These are phyloP conservation scores for Corythornis cristatus DNA, from an alignment of 2,113 vertebrate species.

Conservation along the genomic window DNA sequence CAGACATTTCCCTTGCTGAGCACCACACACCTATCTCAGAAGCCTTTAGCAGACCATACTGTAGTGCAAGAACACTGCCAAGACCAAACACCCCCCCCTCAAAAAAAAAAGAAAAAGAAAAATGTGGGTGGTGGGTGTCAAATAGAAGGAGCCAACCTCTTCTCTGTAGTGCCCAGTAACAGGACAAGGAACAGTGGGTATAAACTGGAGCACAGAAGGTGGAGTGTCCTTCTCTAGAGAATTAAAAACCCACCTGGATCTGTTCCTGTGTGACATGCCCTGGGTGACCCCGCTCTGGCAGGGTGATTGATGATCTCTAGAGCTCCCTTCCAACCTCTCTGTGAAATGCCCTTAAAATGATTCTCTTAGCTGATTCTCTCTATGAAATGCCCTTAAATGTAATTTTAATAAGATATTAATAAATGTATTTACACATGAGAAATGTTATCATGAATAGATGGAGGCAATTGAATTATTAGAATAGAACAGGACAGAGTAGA, in stretches of 20 bases:
- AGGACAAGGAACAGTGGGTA: too few relatives aligned
- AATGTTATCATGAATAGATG: background rate
- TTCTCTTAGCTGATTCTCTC: background rate
- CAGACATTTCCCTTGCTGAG: background rate
- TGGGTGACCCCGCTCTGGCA: too few relatives aligned
- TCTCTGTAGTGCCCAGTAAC: too few relatives aligned
- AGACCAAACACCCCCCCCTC: background rate
- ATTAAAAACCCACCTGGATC: too few relatives aligned
- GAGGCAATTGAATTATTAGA: background rate
- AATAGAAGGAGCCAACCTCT: too few relatives aligned
- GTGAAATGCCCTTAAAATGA: too few relatives aligned
- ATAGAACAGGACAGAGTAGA: background rate
- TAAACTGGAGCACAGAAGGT: too few relatives aligned
- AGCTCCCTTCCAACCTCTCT: too few relatives aligned
- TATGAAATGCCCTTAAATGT: background rate
- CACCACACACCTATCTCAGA: background rate
- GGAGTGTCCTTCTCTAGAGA: too few relatives aligned
- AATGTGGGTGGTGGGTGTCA: background rate
- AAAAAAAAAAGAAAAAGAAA: background rate
- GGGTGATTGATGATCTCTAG: too few relatives aligned
- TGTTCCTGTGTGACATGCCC: too few relatives aligned
- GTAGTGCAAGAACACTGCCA: background rate
- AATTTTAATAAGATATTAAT: too few relatives aligned
- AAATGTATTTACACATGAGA: background rate
- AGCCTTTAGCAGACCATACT: background rate